Percentiles rank a stretch among this genome's conserved stretches.
phyloP scores from a whole-genome alignment of 64 coral and sea anemone species.

The Stichodactyla mertensii region DNA sequence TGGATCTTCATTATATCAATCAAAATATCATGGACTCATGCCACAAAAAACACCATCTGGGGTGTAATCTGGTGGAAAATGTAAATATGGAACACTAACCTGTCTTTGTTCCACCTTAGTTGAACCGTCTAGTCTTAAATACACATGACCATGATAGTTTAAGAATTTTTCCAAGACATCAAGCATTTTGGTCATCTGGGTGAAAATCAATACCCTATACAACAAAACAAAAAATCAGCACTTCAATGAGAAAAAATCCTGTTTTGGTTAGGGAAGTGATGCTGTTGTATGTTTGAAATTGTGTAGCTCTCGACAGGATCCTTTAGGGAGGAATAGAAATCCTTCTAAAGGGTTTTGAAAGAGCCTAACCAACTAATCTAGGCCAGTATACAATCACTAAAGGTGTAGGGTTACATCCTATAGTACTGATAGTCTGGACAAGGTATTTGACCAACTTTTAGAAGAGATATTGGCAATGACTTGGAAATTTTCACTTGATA shows the following conservation, averaged over 20 bases:
- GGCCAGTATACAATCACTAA: not conserved
- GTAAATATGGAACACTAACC: slow-evolving; percentile 8
- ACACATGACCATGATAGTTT: slow-evolving; percentile 92
- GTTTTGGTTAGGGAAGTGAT: not conserved
- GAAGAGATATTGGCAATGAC: not conserved
- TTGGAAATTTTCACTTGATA: not conserved
- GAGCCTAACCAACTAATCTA: slow-evolving; percentile 4
- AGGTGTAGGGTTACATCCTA: not conserved
- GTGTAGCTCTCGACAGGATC: slow-evolving; percentile 30
- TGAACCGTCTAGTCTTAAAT: slow-evolving; percentile 89
- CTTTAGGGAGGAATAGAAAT: not conserved
- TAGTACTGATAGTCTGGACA: slow-evolving; percentile 3
- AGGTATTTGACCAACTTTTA: not conserved
- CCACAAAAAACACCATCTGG: no score
- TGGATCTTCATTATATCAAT: no score
- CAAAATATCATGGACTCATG: no score
- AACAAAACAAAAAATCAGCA: not conserved
- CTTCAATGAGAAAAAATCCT: no score
- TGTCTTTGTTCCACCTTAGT: slow-evolving; percentile 98
- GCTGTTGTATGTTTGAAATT: not conserved
- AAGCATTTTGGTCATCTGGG: slow-evolving; percentile 99
- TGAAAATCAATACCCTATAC: slow-evolving; percentile 86
- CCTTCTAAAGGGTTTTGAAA: slow-evolving; percentile 19
- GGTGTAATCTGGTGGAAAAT: no score
- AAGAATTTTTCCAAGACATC: slow-evolving; percentile 92